Percentiles rank a stretch among this genome's conserved stretches.
phyloP scores from a whole-genome alignment of 2,888 invertebrate species.

The Sphaerophoria rueppellii region DNA sequence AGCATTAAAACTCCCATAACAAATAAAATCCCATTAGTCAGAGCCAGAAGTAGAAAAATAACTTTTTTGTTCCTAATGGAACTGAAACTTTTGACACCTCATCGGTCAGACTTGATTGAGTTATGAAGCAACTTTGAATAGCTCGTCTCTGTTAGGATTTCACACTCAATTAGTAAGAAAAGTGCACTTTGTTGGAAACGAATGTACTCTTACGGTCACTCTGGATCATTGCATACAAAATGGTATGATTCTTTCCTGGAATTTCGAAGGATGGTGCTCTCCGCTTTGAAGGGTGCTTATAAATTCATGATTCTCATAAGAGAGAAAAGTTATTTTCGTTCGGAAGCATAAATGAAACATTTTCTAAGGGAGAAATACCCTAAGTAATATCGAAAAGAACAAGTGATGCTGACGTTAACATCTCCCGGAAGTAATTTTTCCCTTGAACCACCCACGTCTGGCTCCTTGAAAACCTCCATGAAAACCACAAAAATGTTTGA shows the following conservation, averaged over 20 bases:
- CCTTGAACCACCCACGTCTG: too few species aligned
- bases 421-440: too few species aligned
- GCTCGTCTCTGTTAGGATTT: constrained; percentile 8
- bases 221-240: neutral
- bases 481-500: too few species aligned
- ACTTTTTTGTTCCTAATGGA: neutral
- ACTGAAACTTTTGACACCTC: constrained; percentile 27
- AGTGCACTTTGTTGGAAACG: constrained; percentile 16
- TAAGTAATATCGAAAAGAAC: too few species aligned
- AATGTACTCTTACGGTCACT: neutral
- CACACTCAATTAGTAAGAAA: constrained; percentile 21
- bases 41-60: neutral
- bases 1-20: constrained; percentile 1
- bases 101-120: constrained; percentile 23
- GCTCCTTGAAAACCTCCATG: too few species aligned
- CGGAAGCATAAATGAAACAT: too few species aligned
- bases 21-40: neutral
- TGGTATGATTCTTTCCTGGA: neutral
- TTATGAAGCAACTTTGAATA: constrained; percentile 6
- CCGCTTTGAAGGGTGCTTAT: too few species aligned
- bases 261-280: neutral
- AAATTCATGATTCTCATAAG: too few species aligned
- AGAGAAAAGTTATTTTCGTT: too few species aligned
- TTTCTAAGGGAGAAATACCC: too few species aligned
- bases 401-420: too few species aligned